A percentile compares a stretch with the other conserved stretches of the same genome.
Evolutionary conservation across 2,797 vertebrate genomes (phyloP).

Genomic region (Chiloscyllium punctatum): DNA sequence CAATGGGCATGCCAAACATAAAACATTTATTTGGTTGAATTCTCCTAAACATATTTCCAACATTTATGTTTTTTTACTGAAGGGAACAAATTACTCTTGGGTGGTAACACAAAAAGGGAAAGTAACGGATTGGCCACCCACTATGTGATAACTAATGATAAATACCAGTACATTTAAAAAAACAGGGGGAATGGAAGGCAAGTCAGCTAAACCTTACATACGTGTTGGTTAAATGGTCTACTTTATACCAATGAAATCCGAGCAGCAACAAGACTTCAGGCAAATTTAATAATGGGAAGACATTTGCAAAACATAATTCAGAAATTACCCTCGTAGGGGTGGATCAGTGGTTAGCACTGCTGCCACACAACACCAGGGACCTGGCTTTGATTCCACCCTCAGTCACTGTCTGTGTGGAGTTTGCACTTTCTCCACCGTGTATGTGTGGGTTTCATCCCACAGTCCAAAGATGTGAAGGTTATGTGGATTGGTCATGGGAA

Average conservation of each 20-base stretch:
- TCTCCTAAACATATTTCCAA: too few species aligned
- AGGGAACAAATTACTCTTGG: background rate
- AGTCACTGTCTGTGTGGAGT: too few species aligned
- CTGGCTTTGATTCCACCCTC: too few species aligned
- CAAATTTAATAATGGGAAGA: background rate
- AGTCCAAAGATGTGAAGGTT: too few species aligned
- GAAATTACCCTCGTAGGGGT: background rate
- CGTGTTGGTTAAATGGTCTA: background rate
- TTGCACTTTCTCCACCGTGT: too few species aligned
- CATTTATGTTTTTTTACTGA: too few species aligned
- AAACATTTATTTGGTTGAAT: too few species aligned
- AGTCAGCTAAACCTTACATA: background rate
- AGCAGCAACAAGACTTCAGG: background rate
- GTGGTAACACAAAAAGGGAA: background rate
- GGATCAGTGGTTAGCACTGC: too few species aligned
- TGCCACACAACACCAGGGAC: too few species aligned
- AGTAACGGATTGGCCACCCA: background rate
- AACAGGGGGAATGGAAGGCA: background rate
- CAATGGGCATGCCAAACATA: too few species aligned
- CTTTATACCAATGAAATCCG: background rate
- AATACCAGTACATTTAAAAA: background rate
- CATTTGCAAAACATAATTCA: background rate
- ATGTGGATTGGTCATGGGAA: too few species aligned
- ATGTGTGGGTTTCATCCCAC: too few species aligned
- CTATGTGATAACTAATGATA: background rate